These are phyloP conservation scores for Cavia aperea DNA, from an alignment of 2,113 vertebrate species.

Conservation along the genomic window DNA sequence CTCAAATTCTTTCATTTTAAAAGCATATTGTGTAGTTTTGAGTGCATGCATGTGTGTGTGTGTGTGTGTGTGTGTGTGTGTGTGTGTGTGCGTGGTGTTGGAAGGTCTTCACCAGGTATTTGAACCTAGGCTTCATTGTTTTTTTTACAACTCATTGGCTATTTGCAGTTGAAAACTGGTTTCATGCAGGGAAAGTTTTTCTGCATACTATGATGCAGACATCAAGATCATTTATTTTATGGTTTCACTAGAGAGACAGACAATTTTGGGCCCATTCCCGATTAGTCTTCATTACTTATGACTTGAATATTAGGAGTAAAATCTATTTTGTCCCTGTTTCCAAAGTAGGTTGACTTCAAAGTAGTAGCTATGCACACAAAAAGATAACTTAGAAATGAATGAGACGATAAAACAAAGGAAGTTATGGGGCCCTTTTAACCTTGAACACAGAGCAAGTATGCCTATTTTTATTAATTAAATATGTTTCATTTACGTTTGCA, in stretches of 20 bases:
- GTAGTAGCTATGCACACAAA: background rate
- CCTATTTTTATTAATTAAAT: conserved; percentile 42
- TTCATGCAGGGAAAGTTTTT: background rate
- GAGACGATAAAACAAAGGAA: background rate
- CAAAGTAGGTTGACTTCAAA: background rate
- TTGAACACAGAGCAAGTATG: background rate
- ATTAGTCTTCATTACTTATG: background rate
- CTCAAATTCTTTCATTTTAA: background rate
- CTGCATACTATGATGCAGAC: background rate
- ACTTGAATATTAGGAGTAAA: background rate
- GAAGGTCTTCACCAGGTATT: background rate
- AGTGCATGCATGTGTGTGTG: background rate
- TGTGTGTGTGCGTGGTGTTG: background rate
- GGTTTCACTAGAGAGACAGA: background rate
- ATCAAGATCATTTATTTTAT: background rate
- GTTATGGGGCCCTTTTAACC: background rate
- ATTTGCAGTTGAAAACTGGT: background rate
- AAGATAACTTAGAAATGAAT: background rate
- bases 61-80: background rate
- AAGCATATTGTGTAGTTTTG: background rate
- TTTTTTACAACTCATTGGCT: background rate
- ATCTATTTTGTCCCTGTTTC: background rate
- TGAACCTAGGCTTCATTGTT: background rate
- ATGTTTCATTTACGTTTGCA: conserved; percentile 38
- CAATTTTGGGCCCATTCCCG: background rate